Evolutionary conservation across 2,113 vertebrate genomes (phyloP).

Genomic region (Cairina moschata): DNA sequence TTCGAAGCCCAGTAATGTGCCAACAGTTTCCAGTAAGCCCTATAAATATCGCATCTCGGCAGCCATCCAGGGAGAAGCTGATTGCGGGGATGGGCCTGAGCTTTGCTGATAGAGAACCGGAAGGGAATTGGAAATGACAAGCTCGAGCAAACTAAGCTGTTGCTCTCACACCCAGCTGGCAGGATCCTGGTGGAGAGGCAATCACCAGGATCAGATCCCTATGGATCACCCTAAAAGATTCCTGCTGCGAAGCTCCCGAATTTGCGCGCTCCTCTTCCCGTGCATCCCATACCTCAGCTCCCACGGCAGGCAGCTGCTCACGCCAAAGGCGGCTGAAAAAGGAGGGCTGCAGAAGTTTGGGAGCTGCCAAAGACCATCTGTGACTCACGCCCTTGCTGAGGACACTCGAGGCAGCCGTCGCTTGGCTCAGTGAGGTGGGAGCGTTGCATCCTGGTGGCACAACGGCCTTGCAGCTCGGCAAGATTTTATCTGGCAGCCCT

Average conservation of each 20-base stretch:
- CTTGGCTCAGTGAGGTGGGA: not conserved
- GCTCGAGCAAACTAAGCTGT: not conserved
- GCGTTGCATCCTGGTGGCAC: not conserved
- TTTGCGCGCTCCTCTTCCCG: not conserved
- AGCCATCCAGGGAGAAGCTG: slow-evolving; percentile 44
- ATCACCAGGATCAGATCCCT: not conserved
- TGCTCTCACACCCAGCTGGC: not conserved
- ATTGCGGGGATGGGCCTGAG: slow-evolving; percentile 40
- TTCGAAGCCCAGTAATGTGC: slow-evolving; percentile 22
- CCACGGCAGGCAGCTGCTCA: not conserved
- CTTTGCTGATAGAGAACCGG: slow-evolving; percentile 33
- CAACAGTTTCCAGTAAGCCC: slow-evolving; percentile 69
- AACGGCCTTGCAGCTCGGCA: not conserved
- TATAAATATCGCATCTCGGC: slow-evolving; percentile 66
- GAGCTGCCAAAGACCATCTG: not conserved
- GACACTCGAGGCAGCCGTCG: not conserved
- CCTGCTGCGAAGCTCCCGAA: not conserved
- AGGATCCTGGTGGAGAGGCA: not conserved
- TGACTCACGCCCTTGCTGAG: not conserved
- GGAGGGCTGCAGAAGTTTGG: not conserved
- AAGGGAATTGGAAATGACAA: slow-evolving; percentile 22
- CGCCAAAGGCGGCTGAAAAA: not conserved
- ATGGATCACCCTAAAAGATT: not conserved
- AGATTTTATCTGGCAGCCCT: not conserved
- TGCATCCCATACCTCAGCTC: not conserved